Evolutionary conservation across 2,888 invertebrate genomes (phyloP).

Genomic region (Napeogenes inachia): DNA sequence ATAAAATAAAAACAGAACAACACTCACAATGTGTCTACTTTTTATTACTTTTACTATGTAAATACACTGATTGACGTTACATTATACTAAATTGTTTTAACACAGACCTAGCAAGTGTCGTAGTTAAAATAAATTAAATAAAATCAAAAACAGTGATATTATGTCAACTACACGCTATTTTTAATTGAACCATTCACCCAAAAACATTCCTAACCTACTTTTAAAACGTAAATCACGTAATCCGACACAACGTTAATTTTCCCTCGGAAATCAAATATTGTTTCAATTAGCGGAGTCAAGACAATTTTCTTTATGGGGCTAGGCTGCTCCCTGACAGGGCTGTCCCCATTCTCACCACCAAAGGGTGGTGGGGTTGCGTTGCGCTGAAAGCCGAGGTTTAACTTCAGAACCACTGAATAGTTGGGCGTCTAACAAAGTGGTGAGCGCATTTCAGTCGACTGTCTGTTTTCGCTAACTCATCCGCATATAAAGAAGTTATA

Average conservation of each 20-base stretch:
- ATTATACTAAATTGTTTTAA: background rate
- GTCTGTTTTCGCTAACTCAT: background rate
- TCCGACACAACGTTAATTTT: constrained; percentile 41
- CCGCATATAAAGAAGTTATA: constrained; percentile 5
- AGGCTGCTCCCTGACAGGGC: constrained; percentile 60
- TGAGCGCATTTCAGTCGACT: constrained; percentile 41
- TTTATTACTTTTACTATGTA: no score
- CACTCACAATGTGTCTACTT: no score
- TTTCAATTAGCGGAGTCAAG: constrained; percentile 67
- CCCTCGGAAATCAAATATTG: constrained; percentile 57
- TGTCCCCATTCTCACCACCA: constrained; percentile 62
- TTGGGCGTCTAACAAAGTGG: constrained; percentile 48
- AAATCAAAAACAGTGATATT: background rate
- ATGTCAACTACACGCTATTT: background rate
- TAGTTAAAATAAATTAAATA: background rate
- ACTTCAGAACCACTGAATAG: constrained; percentile 52
- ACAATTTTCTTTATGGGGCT: constrained; percentile 70
- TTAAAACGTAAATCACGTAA: constrained; percentile 18
- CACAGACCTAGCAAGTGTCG: background rate
- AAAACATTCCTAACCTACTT: background rate
- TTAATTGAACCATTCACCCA: background rate
- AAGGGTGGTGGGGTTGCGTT: constrained; percentile 55
- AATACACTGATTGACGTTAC: no score
- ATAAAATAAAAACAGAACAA: no score
- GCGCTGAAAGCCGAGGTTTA: constrained; percentile 39